Evolutionary conservation across 2,888 invertebrate species (phyloP).

Genomic region (Biston betularia): DNA sequence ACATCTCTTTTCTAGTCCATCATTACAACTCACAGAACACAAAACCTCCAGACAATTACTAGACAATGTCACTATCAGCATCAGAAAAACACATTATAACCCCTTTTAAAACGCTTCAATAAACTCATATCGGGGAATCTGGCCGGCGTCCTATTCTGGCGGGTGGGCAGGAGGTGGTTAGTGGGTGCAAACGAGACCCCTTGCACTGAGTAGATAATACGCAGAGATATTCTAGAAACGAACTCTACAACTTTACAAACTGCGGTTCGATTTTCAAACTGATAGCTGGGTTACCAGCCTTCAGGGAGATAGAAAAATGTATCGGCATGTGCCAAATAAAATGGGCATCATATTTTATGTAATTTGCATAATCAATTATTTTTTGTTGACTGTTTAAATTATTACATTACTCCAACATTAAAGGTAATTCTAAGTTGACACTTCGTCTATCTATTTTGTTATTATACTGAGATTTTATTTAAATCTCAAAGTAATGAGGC

Average conservation of each 20-base stretch:
- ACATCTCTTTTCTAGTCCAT: not conserved
- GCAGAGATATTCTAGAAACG: not conserved
- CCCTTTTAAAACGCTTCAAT: conserved; percentile 58
- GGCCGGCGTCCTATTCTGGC: conserved; percentile 61
- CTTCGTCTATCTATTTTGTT: too few relatives aligned
- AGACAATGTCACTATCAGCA: conserved; percentile 35
- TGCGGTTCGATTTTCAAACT: too few relatives aligned
- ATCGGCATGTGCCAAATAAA: too few relatives aligned
- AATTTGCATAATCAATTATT: too few relatives aligned
- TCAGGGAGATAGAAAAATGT: too few relatives aligned
- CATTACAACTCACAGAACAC: not conserved
- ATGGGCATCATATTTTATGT: too few relatives aligned
- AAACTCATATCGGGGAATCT: conserved; percentile 59
- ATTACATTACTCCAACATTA: too few relatives aligned
- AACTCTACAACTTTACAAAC: not conserved
- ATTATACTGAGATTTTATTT: too few relatives aligned
- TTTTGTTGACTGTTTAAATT: too few relatives aligned
- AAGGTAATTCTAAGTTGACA: too few relatives aligned
- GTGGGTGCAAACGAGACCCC: conserved; percentile 14
- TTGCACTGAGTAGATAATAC: not conserved
- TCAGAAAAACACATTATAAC: conserved; percentile 46
- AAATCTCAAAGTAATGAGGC: too few relatives aligned
- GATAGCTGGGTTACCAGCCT: too few relatives aligned
- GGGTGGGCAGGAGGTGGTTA: conserved; percentile 27
- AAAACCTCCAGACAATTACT: conserved; percentile 30